Percentiles rank a stretch among this genome's conserved stretches.
Conservation (phyloP, 2,797 vertebrate species). For the Sparidentex hasta region DNA sequence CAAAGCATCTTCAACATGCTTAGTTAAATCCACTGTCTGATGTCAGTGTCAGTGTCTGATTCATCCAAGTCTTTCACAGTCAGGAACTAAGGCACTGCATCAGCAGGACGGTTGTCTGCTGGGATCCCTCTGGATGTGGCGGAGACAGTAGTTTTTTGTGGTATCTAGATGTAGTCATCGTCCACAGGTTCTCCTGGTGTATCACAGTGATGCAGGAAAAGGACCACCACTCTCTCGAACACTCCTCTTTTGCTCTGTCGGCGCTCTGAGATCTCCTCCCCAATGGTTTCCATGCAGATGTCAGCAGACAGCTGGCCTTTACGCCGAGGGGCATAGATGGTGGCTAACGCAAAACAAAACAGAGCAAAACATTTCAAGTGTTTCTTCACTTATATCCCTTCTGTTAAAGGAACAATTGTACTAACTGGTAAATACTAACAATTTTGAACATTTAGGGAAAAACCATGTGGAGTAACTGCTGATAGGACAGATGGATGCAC, state of each 20-base stretch:
- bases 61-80: neutral
- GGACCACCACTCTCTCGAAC: constrained; percentile 95
- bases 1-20: neutral
- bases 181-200: constrained; percentile 96
- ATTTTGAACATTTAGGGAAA: neutral
- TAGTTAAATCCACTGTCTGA: neutral
- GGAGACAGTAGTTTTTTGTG: neutral
- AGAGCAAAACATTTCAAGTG: neutral
- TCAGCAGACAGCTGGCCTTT: constrained; percentile 98
- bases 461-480: neutral
- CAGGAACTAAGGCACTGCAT: neutral
- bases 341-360: constrained; percentile 83
- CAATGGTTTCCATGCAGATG: constrained; percentile 99
- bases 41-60: no score
- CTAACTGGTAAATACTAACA: neutral
- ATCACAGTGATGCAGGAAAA: constrained; percentile 99
- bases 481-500: constrained; percentile 57
- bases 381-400: neutral
- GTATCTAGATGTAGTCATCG: constrained; percentile 93
- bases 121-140: neutral
- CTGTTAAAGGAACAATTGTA: neutral
- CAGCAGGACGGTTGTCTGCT: neutral
- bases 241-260: constrained; percentile 93
- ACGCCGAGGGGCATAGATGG: constrained; percentile 96
- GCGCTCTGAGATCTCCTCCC: constrained; percentile 97